These are phyloP conservation scores for Periplaneta americana DNA, from an alignment of 1,140 invertebrate genomes.

Conservation along the genomic window DNA sequence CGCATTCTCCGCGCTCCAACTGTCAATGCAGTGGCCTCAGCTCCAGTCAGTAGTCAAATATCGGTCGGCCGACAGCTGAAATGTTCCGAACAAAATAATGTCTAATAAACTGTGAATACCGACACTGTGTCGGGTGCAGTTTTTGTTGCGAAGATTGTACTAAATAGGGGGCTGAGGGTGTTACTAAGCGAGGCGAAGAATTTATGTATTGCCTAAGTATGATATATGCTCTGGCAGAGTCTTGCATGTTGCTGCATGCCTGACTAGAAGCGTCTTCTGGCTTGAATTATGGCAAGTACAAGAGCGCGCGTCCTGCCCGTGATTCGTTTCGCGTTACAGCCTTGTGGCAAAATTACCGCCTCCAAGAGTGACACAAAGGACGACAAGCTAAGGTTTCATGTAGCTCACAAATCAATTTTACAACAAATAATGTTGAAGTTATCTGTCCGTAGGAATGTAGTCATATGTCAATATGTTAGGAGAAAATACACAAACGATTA, in stretches of 20 bases:
- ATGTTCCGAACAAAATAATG: no score
- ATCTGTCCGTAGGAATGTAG: no score
- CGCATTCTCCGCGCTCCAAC: no score
- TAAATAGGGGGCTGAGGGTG: background rate
- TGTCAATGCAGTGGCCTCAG: no score
- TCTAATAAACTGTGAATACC: no score
- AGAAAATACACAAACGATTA: no score
- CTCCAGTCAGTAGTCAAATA: no score
- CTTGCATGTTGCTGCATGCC: background rate
- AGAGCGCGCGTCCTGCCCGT: background rate
- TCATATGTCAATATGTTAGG: no score
- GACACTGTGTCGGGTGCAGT: background rate
- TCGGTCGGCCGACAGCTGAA: no score
- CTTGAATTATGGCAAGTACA: background rate
- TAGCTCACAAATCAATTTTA: no score
- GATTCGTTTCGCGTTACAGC: background rate
- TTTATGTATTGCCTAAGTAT: background rate
- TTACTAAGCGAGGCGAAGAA: background rate
- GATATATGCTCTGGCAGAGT: background rate
- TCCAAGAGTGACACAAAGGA: background rate
- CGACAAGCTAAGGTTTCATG: background rate
- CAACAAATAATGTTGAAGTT: no score
- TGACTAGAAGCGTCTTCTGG: background rate
- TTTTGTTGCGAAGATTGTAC: background rate
- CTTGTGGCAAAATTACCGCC: background rate